A percentile compares a stretch with the other conserved stretches of the same genome.
Evolutionary conservation across 1,140 invertebrate species (phyloP).

Genomic region (Choristoneura fumiferana): DNA sequence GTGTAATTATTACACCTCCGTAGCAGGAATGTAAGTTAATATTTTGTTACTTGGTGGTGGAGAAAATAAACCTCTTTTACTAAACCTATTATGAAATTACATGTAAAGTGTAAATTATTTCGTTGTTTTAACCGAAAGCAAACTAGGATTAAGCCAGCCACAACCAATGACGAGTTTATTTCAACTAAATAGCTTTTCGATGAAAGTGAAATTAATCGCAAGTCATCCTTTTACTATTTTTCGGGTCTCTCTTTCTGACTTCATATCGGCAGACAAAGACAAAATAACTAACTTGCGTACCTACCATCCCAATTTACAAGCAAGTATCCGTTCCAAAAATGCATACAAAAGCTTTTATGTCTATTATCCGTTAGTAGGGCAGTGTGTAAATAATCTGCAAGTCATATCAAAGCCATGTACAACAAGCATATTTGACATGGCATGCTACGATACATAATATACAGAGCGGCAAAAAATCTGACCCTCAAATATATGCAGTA

Average conservation of each 20-base stretch:
- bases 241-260: not conserved
- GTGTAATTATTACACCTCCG: too few relatives aligned
- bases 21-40: too few relatives aligned
- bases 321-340: not conserved
- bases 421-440: not conserved
- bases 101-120: too few relatives aligned
- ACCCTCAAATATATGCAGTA: too few relatives aligned
- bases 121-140: too few relatives aligned
- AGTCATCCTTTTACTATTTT: conserved; percentile 36
- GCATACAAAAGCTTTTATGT: conserved; percentile 5
- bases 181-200: not conserved
- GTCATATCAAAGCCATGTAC: not conserved
- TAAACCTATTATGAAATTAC: too few relatives aligned
- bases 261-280: not conserved
- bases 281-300: not conserved
- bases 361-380: conserved; percentile 37
- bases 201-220: conserved; percentile 26
- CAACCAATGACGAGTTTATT: not conserved
- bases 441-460: not conserved
- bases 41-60: too few relatives aligned
- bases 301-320: not conserved
- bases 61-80: too few relatives aligned
- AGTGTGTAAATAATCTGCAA: conserved; percentile 29
- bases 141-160: not conserved
- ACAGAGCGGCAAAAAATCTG: too few relatives aligned